Evolutionary conservation across 1,140 invertebrate species (phyloP), one percentile per base, ranked within the genome.

Genomic region (Hydropsyche tenuis): DNA sequence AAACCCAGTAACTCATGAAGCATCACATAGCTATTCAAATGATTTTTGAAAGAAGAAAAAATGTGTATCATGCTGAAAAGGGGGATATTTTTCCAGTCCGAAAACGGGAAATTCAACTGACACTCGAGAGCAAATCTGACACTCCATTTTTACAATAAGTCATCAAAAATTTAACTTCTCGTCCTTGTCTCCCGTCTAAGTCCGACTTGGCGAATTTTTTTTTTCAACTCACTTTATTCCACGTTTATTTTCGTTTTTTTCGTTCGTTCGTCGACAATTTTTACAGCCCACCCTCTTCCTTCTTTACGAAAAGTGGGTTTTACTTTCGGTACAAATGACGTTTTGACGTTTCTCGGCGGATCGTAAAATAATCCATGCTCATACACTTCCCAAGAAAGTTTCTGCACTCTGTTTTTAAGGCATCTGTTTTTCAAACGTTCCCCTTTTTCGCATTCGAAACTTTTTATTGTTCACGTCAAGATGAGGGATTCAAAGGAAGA

Each of bases 321-420:
- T 68, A 23, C 20, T 45, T 70, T 53, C 51, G 46, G 43, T 70
- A 45, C 48, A 46, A 70, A 56, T 70, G 68, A 70, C 68, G 68
- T 70, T 70, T 70, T 70, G 68, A 70, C 68, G 27, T 70, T 56
- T 70, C 51, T 56, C n/a, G 16, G 23, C 45, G 51, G 48, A 70
- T 70, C 68, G 68, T 70, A 70, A 70, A 70, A 70, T 70, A 70
- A 70, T 70, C 68, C 68, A 70, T 60, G 46, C 48, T 25, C 25
- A 56, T 70, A 27, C 48, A 70, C 46, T 46, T 42, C 23, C 22
- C 18, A 60, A 4, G 48, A 51, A 46, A 56, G 48, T 70, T 70
- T 70, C 25, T 56, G 46, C 68, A 70, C 30, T 37, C 30, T 37
- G 30, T 37, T 37, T 37, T 70, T 70, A 70, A 25, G 51, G 48